phyloP scores from a whole-genome alignment of 1,140 invertebrate genomes.

The Pemphigus obesinymphae region DNA sequence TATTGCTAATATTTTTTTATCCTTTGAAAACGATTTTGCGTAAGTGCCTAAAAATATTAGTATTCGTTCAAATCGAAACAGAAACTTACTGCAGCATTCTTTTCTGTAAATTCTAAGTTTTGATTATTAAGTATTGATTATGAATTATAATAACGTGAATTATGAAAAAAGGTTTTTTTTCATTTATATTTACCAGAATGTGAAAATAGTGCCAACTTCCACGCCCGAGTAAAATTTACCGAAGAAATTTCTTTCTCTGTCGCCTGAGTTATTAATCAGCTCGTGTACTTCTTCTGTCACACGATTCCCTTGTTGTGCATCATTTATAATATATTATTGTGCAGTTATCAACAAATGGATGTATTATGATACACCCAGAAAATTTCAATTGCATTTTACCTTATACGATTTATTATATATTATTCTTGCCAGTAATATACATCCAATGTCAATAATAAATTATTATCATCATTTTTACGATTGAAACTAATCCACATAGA shows the following conservation, averaged over 20 bases:
- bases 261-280: not conserved
- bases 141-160: too few species aligned
- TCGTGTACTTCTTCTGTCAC: not conserved
- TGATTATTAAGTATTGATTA: too few species aligned
- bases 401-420: not conserved
- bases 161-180: too few species aligned
- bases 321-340: not conserved
- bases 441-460: slow-evolving; percentile 11
- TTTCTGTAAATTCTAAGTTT: too few species aligned
- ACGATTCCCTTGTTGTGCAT: not conserved
- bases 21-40: too few species aligned
- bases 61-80: too few species aligned
- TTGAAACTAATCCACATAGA: not conserved
- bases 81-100: too few species aligned
- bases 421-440: not conserved
- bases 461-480: not conserved
- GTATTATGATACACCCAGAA: not conserved
- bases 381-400: not conserved
- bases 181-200: too few species aligned
- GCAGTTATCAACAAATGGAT: not conserved
- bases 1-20: too few species aligned
- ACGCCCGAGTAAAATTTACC: too few species aligned
- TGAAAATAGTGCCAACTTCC: too few species aligned
- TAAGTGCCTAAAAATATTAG: too few species aligned
- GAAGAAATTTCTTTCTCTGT: not conserved